Evolutionary conservation across 2,113 vertebrate species (phyloP), one percentile per base, ranked within the genome.

Genomic region (Alligator sinensis): DNA sequence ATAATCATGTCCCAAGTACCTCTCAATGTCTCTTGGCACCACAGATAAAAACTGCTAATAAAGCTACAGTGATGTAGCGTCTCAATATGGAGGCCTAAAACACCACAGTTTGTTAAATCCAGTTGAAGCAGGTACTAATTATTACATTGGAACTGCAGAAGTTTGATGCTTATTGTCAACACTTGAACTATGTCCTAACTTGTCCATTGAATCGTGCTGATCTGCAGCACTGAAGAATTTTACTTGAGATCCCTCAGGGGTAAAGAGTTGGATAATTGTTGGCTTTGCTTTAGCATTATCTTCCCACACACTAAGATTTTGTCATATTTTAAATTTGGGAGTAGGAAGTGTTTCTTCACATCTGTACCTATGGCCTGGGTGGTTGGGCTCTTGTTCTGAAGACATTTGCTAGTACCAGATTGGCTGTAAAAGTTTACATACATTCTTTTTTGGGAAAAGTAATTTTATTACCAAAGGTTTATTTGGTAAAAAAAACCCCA

Each of bases 241-340:
- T 61, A 82, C 34, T 18, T 88, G 81, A 28, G 34, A 70, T 24
- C 60, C 27, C 27, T 80, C 2, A 28, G 38, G 66, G 63, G 5
- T 0, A 0, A 74, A 86, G 25, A 57, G 25, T 61, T 47, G 63
- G 80, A 58, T 70, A 74, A 79, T 59, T 0, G 0, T 1, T 86
- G 78, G 78, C 72, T 75, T 78, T 91, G 70, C 30, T 9, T 15
- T 17, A 34, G 11, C 3, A 4, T 80, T 13, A 2, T 5, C 79
- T 77, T 77, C 57, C 58, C 58, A 10, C 30, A 3, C 11, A 0
- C 21, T 21, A 19, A 11, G 4, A 22, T 80, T 74, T 0, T 0
- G 3, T 16, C 63, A 11, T 28, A 22, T 79, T 0, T 38, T 21
- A 18, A 11, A 6, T 80, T 87, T 30, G 59, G 47, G 63, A 13